phyloP scores from a whole-genome alignment of 2,113 vertebrate genomes.

The Dasyornis broadbenti region DNA sequence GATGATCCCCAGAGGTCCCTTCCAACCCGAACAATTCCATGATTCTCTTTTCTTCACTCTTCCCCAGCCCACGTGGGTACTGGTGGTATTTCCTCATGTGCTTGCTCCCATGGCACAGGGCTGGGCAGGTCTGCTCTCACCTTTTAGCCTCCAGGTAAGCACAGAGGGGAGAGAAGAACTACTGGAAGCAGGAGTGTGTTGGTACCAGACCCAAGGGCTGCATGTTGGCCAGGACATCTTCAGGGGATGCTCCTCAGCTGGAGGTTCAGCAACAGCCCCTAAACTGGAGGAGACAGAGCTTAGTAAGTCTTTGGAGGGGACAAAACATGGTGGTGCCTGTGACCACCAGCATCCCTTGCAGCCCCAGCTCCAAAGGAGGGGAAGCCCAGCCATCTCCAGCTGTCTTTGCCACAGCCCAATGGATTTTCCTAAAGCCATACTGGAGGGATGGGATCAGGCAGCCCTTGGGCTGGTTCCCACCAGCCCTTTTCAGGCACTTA shows the following conservation, averaged over 20 bases:
- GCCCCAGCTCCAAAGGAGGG: not conserved
- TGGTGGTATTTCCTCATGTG: not conserved
- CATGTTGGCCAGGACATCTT: not conserved
- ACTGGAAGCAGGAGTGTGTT: not conserved
- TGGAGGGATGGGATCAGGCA: not conserved
- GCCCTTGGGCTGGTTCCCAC: not conserved
- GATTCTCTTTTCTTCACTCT: not conserved
- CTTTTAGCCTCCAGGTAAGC: not conserved
- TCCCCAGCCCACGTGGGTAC: not conserved
- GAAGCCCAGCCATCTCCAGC: not conserved
- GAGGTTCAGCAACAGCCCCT: not conserved
- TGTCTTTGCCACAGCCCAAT: not conserved
- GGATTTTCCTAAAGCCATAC: not conserved
- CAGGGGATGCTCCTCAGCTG: not conserved
- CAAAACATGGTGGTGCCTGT: fast-evolving
- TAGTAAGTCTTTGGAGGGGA: not conserved
- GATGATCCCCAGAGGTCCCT: not conserved
- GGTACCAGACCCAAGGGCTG: not conserved
- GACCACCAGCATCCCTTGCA: not conserved
- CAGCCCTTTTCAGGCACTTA: not conserved
- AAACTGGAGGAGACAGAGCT: not conserved
- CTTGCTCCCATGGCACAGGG: not conserved
- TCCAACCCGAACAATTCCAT: not conserved
- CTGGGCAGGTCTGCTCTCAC: not conserved
- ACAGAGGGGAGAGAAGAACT: not conserved